Evolutionary conservation across 2,797 vertebrate genomes (phyloP).

Genomic region (Miichthys miiuy): DNA sequence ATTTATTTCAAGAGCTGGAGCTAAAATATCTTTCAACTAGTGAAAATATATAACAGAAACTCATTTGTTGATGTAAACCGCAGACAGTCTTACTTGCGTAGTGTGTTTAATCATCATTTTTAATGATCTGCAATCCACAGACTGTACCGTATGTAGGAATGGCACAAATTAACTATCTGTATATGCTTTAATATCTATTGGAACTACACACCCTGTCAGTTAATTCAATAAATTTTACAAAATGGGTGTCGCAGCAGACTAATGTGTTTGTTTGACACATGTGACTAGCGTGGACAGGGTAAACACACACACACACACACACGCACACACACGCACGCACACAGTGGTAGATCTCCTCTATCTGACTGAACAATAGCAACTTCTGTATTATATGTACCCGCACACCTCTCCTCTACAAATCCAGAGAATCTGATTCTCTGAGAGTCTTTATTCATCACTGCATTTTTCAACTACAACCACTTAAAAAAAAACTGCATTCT

Average conservation of each 20-base stretch:
- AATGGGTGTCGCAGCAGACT: conserved; percentile 26
- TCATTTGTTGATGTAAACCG: conserved; percentile 33
- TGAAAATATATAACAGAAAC: conserved; percentile 15
- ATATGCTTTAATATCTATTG: conserved; percentile 20
- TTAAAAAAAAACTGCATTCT: conserved; percentile 29
- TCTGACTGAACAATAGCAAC: conserved; percentile 51
- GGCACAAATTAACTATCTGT: conserved; percentile 40
- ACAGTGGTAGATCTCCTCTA: conserved; percentile 51
- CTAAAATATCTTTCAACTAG: conserved; percentile 5
- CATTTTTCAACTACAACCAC: conserved; percentile 28
- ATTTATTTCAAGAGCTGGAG: conserved; percentile 19
- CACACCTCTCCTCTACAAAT: conserved; percentile 38
- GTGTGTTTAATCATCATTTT: conserved; percentile 11
- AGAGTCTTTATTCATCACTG: conserved; percentile 24
- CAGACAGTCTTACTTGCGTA: conserved; percentile 12
- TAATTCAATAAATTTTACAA: conserved; percentile 43
- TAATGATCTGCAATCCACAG: conserved; percentile 8
- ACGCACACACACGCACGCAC: conserved; percentile 30
- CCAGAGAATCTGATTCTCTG: conserved; percentile 22
- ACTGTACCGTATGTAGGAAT: conserved; percentile 29
- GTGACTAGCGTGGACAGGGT: conserved; percentile 38
- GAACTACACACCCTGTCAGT: conserved; percentile 43
- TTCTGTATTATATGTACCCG: conserved; percentile 54
- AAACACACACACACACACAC: conserved; percentile 36
- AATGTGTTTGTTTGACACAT: conserved; percentile 56